Conservation (phyloP, 2,888 invertebrate species). For the Aradus depressus region DNA sequence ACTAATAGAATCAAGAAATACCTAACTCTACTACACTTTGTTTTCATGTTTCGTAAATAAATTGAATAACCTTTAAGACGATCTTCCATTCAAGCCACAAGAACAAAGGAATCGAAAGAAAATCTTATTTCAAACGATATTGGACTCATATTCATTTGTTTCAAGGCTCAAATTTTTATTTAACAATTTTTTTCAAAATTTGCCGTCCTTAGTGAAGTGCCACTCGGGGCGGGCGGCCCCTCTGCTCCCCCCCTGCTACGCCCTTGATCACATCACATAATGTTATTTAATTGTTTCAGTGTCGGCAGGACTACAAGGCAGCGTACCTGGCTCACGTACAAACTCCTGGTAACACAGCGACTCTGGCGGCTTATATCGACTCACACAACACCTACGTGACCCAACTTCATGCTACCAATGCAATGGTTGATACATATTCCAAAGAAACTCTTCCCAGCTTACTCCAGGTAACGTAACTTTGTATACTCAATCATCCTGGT, state of each 20-base stretch:
- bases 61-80: too few relatives aligned
- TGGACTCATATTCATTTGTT: too few relatives aligned
- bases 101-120: too few relatives aligned
- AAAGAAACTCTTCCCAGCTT: slow-evolving; percentile 75
- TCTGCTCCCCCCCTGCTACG: background rate
- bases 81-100: too few relatives aligned
- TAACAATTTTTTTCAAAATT: too few relatives aligned
- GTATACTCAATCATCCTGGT: too few relatives aligned
- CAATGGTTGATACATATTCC: slow-evolving; percentile 82
- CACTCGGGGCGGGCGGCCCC: too few relatives aligned
- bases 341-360: slow-evolving; percentile 46
- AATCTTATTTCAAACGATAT: too few relatives aligned
- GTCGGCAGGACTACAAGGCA: slow-evolving; percentile 76
- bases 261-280: background rate
- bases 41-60: too few relatives aligned
- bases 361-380: slow-evolving; percentile 63
- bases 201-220: too few relatives aligned
- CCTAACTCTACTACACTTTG: too few relatives aligned
- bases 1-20: too few relatives aligned
- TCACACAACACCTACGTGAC: slow-evolving; percentile 89
- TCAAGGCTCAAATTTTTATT: background rate
- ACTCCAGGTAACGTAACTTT: slow-evolving; percentile 65
- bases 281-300: slow-evolving; percentile 44
- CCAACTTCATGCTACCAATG: slow-evolving; percentile 84
- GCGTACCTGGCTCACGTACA: slow-evolving; percentile 70